Evolutionary conservation across 2,888 invertebrate genomes (phyloP).

Genomic region (Hirtodrosophila trivittata): DNA sequence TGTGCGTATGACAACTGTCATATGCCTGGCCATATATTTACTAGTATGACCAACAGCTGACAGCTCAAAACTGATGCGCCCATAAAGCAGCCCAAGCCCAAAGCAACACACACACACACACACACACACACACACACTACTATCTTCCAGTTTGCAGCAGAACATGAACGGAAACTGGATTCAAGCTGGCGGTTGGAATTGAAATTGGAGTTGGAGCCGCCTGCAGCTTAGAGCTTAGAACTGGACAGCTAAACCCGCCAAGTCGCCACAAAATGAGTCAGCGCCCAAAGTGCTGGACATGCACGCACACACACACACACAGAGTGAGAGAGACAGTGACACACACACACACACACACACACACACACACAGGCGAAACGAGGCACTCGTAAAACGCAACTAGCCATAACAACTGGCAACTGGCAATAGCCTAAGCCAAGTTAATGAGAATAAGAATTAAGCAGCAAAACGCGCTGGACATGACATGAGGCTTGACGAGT

Average conservation of each 20-base stretch:
- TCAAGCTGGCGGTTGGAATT: background rate
- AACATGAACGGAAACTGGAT: background rate
- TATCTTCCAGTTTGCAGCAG: too few species aligned
- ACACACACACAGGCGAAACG: background rate
- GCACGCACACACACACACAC: background rate
- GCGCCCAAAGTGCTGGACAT: background rate
- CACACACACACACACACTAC: conserved; percentile 16
- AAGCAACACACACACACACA: conserved; percentile 14
- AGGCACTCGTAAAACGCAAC: conserved; percentile 12
- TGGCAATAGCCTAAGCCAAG: conserved; percentile 30
- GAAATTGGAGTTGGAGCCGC: too few species aligned
- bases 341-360: background rate
- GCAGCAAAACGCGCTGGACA: conserved; percentile 44
- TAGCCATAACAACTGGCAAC: conserved; percentile 17
- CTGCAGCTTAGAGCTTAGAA: background rate
- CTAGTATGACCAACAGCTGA: conserved; percentile 23
- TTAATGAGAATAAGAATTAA: conserved; percentile 56
- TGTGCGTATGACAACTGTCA: conserved; percentile 47
- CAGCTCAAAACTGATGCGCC: conserved; percentile 20
- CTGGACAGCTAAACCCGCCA: background rate
- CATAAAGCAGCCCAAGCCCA: background rate
- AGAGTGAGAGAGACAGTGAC: background rate
- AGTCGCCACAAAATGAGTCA: background rate
- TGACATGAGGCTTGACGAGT: conserved; percentile 61
- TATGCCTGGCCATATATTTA: conserved; percentile 43